These are phyloP conservation scores for Porites evermanni DNA, from an alignment of 92 coral and sea anemone species.

Conservation along the genomic window DNA sequence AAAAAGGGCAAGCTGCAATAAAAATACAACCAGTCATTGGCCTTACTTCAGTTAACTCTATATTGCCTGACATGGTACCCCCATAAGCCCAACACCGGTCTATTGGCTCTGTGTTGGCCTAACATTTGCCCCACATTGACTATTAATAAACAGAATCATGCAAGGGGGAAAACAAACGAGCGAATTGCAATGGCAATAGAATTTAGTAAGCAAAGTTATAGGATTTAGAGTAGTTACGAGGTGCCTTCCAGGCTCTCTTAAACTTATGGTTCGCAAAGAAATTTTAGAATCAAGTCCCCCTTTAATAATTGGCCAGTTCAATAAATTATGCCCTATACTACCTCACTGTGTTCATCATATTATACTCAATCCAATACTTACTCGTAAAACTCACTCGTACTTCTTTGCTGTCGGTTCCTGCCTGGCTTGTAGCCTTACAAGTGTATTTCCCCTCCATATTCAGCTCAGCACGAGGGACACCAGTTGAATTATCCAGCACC, in stretches of 20 bases:
- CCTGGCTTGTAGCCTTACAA: conserved; percentile 18
- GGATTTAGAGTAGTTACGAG: no score
- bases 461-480: neutral
- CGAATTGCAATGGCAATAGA: no score
- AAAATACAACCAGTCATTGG: neutral
- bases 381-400: conserved; percentile 3
- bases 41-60: no score
- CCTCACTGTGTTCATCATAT: neutral
- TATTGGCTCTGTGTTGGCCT: no score
- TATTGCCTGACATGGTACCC: no score
- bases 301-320: neutral
- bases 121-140: no score
- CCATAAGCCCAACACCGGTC: no score
- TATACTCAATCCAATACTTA: neutral
- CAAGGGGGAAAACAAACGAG: no score
- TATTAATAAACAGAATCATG: no score
- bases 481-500: neutral
- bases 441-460: conserved; percentile 9
- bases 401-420: conserved; percentile 2
- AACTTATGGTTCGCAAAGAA: no score
- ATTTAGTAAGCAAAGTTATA: no score
- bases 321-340: neutral
- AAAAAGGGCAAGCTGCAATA: neutral
- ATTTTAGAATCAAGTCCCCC: neutral
- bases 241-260: no score